These are phyloP conservation scores for Molorchus minor DNA, from an alignment of 2,888 invertebrate species.

Conservation along the genomic window DNA sequence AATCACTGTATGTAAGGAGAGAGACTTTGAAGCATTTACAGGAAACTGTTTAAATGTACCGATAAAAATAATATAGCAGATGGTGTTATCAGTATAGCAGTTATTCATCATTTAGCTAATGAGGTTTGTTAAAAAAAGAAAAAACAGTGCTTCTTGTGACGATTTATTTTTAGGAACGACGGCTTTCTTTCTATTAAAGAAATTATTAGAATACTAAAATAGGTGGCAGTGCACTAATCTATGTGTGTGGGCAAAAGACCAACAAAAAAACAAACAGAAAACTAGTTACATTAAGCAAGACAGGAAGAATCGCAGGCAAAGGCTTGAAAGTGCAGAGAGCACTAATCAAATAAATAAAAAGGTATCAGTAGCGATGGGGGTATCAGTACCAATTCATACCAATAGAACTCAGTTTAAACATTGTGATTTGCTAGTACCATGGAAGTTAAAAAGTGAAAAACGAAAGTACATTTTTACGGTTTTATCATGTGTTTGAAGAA, in stretches of 20 bases:
- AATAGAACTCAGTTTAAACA: slow-evolving; percentile 91
- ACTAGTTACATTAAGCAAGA: slow-evolving; percentile 77
- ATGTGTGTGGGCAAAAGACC: slow-evolving; percentile 98
- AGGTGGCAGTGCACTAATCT: no score
- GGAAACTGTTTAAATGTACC: slow-evolving; percentile 82
- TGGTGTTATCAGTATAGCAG: slow-evolving; percentile 92
- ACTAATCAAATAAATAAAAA: slow-evolving; percentile 41
- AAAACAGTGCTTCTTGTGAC: neutral
- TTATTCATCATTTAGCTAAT: slow-evolving; percentile 94
- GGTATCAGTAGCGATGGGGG: no score
- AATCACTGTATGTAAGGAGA: slow-evolving; percentile 68
- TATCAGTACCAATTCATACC: slow-evolving; percentile 80
- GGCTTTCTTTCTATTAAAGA: slow-evolving; percentile 79
- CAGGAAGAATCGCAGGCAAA: slow-evolving; percentile 62
- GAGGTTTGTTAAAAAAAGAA: slow-evolving; percentile 63
- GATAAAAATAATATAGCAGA: slow-evolving; percentile 76
- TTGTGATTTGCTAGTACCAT: slow-evolving; percentile 93
- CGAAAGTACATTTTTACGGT: slow-evolving; percentile 76
- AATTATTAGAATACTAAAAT: slow-evolving; percentile 77
- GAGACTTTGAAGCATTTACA: slow-evolving; percentile 74
- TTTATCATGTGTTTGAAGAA: slow-evolving; percentile 93
- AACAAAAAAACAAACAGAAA: slow-evolving; percentile 71
- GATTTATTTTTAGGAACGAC: slow-evolving; percentile 72
- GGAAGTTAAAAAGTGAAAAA: slow-evolving; percentile 77
- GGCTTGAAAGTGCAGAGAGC: slow-evolving; percentile 55